phyloP scores from a whole-genome alignment of 2,888 invertebrate genomes.

The Unio delphinus region DNA sequence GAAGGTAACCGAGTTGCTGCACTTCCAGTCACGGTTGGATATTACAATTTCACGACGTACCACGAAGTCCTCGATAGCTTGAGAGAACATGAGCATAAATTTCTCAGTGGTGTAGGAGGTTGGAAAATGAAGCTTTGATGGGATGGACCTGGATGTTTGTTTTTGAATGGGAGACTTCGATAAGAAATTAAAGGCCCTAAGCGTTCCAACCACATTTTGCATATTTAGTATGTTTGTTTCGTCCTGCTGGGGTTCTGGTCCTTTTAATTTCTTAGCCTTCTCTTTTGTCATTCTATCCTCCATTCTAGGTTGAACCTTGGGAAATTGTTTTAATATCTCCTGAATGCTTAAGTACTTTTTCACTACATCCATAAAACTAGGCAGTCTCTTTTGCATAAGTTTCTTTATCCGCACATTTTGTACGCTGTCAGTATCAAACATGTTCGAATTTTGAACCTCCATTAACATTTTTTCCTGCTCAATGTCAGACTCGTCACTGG shows the following conservation, averaged over 20 bases:
- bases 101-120: conserved; percentile 16
- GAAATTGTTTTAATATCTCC: conserved; percentile 19
- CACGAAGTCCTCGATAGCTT: conserved; percentile 36
- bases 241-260: not conserved
- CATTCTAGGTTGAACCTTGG: not conserved
- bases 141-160: not conserved
- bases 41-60: conserved; percentile 44
- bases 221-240: not conserved
- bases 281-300: too few species aligned
- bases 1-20: conserved; percentile 38
- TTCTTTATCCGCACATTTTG: conserved; percentile 21
- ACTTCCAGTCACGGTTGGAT: conserved; percentile 30
- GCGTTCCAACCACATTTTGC: conserved; percentile 14
- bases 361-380: conserved; percentile 9
- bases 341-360: conserved; percentile 26
- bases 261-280: not conserved
- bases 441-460: conserved; percentile 11
- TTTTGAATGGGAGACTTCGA: conserved; percentile 2
- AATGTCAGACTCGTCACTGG: conserved; percentile 16
- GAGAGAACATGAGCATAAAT: conserved; percentile 24
- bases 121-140: not conserved
- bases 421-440: conserved; percentile 35
- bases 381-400: conserved; percentile 1
- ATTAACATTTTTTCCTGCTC: conserved; percentile 14
- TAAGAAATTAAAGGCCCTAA: conserved; percentile 24